A percentile compares a stretch with the other conserved stretches of the same genome.
These are phyloP conservation scores for Tachysurus fulvidraco DNA, from an alignment of 2,113 vertebrate genomes.

Conservation along the genomic window DNA sequence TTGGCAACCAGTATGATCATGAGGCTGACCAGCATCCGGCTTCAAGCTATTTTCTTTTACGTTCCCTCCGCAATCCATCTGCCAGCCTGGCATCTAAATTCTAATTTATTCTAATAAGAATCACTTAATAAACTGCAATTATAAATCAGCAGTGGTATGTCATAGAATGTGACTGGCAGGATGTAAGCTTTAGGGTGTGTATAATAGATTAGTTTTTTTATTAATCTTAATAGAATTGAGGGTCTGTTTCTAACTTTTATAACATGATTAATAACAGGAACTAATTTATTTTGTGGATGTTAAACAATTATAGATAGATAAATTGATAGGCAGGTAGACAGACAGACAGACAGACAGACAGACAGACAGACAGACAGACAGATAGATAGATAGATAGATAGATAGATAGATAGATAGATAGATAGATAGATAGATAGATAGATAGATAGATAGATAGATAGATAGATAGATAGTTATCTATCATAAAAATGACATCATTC, in stretches of 20 bases:
- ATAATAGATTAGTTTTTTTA: background rate
- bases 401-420: too few relatives aligned
- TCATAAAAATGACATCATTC: background rate
- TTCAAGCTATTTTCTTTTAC: constrained; percentile 62
- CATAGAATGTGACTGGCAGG: constrained; percentile 59
- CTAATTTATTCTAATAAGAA: constrained; percentile 86
- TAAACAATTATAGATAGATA: background rate
- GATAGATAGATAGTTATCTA: too few relatives aligned
- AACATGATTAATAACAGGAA: background rate
- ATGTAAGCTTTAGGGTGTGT: constrained; percentile 1
- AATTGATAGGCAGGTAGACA: too few relatives aligned
- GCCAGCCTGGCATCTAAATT: constrained; percentile 79
- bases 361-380: too few relatives aligned
- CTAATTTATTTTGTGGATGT: background rate
- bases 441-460: too few relatives aligned
- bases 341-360: too few relatives aligned
- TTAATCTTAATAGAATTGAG: background rate
- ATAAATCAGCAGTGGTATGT: constrained; percentile 72
- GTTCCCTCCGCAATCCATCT: constrained; percentile 72
- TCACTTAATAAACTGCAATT: constrained; percentile 84
- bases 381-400: too few relatives aligned
- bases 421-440: too few relatives aligned
- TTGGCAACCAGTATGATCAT: background rate
- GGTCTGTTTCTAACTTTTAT: background rate
- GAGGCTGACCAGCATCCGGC: constrained; percentile 22